Base-by-base conservation (phyloP, 1,140 invertebrate genomes). In the Macrobrachium rosenbergii region DNA sequence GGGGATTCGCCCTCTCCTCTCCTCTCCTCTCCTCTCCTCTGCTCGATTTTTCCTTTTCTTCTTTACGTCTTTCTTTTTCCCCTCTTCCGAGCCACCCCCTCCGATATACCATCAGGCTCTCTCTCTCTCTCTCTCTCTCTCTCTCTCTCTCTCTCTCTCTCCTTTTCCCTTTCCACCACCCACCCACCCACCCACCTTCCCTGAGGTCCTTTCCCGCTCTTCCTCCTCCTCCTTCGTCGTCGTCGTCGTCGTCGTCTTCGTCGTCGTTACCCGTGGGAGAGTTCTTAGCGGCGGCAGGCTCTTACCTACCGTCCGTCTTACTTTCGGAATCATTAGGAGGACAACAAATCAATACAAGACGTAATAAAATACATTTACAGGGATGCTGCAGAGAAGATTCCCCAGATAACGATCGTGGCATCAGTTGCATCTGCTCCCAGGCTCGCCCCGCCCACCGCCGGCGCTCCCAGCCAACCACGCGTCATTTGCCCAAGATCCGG, bases 321-420 rank as follows among this genome's bases (percentile, higher is more conserved):
- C 82, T 83, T 83, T 83, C 76, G 82, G 82, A 83, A 83, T 83
- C 82, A 83, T 83, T 83, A 83, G 82, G 82, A 83, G 69, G 82
- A 73, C 82, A 83, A 83, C 82, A 83, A 83, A 83, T 83, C 82
- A 83, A 83, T 83, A 83, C 52, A 83, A 83, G 82, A 83, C 69
- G 82, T 75, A 76, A 83, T 83, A 83, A 83, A 83, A 83, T 83
- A 83, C 82, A 83, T 83, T 83, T 83, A 76, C 82, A 83, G 69
- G 82, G 69, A 73, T 37, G 80, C 19, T 23, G 63, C 63, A 58
- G 60, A 80, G 60, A 80, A 80, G 78, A 80, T 64, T 43, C 78
- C 28, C 82, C 19, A 76, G 82, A 83, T 83, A 83, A 83, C 82
- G 82, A 83, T 83, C 69, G 69, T 28, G n/a, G 82, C 82, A 75